Conservation (phyloP, 2,797 vertebrate species). For the Oryzias sinensis region DNA sequence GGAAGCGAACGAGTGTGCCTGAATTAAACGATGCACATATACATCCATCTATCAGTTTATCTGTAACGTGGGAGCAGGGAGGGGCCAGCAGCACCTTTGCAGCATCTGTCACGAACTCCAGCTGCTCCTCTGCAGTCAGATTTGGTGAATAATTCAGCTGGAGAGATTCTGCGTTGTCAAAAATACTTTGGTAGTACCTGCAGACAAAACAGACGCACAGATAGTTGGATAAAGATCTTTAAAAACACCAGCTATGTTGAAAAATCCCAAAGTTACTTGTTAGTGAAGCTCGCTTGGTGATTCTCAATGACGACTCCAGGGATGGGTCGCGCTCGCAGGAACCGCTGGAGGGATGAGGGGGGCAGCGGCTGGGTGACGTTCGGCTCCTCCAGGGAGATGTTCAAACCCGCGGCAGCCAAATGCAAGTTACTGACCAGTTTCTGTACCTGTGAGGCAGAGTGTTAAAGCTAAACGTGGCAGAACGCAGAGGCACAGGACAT, state of each 20-base stretch:
- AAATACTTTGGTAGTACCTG: constrained; percentile 92
- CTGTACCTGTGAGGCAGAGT: constrained; percentile 72
- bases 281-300: constrained; percentile 78
- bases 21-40: no score
- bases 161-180: constrained; percentile 84
- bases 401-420: constrained; percentile 20
- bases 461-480: background rate
- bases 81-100: constrained; percentile 76
- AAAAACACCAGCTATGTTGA: background rate
- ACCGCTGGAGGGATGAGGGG: constrained; percentile 92
- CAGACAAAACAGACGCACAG: background rate
- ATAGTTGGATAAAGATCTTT: background rate
- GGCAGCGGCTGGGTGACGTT: constrained; percentile 82
- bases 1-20: no score
- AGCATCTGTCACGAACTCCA: constrained; percentile 79
- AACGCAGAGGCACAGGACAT: background rate
- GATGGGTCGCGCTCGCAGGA: constrained; percentile 81
- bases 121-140: constrained; percentile 80
- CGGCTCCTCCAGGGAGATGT: constrained; percentile 59
- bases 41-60: no score
- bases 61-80: background rate
- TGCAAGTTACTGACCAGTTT: constrained; percentile 57
- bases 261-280: constrained; percentile 70
- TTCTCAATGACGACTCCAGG: constrained; percentile 88
- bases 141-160: constrained; percentile 77